Evolutionary conservation across 2,113 vertebrate genomes (phyloP).

Genomic region (Dromiciops gliroides): DNA sequence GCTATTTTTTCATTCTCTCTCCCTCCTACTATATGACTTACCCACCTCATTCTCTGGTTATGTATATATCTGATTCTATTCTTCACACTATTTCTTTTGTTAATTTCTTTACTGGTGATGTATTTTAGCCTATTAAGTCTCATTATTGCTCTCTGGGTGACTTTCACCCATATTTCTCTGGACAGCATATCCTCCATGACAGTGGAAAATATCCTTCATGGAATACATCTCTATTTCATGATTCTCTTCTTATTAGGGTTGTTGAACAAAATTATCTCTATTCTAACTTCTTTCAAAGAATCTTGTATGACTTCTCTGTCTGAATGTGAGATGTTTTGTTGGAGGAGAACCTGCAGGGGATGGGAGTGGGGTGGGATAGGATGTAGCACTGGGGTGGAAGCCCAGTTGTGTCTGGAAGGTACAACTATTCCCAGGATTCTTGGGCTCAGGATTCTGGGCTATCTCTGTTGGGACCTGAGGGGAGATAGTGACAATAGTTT

Average conservation of each 20-base stretch:
- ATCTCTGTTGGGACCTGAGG: not conserved
- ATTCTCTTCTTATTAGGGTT: not conserved
- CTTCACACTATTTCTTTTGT: no score
- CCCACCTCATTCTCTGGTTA: no score
- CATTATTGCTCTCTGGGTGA: no score
- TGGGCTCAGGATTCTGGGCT: not conserved
- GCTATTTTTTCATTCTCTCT: no score
- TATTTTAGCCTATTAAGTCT: no score
- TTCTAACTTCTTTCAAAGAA: not conserved
- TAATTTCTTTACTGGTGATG: no score
- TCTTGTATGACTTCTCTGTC: not conserved
- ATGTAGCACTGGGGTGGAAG: no score
- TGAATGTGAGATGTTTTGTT: not conserved
- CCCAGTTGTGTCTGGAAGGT: not conserved
- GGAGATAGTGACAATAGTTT: not conserved
- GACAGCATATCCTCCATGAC: not conserved
- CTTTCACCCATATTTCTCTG: not conserved
- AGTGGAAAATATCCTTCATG: not conserved
- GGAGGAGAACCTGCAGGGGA: not conserved
- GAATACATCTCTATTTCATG: not conserved
- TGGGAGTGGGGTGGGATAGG: no score
- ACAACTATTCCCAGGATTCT: not conserved
- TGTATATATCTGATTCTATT: no score
- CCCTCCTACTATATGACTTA: no score
- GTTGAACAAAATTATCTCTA: not conserved